Base-by-base conservation (phyloP, 2,888 invertebrate species). In the Cotesia congregata region DNA sequence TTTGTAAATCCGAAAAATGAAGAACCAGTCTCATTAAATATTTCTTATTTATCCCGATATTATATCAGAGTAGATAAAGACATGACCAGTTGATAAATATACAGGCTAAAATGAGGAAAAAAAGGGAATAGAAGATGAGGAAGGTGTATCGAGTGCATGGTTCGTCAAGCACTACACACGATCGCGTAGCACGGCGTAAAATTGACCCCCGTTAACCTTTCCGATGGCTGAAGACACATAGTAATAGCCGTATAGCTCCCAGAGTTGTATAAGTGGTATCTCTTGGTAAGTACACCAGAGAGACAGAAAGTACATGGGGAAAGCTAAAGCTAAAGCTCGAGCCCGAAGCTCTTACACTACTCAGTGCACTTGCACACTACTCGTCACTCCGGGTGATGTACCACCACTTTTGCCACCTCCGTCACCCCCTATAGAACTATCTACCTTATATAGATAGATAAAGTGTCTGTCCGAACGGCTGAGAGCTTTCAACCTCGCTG, bases 201-300 rank as follows among this genome's bases (percentile, higher is more conserved):
- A 76, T 76, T 60, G 76, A 76, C 76, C 76, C 61, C 67, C 39
- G 72, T 68, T 76, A 72, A 76, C 76, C 76, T 76, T 72, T 69
- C 60, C 61, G 69, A 15, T 38, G 69, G 50, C 12, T 12, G 50
- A 50, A 50, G 50, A 50, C 50, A 50, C 50, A 50, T 7, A 12
- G 12, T 50, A 61, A 70, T 70, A 70, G 50, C 38, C 60, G 71
- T 15, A 15, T n/a, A 60, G 70, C 9, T 41, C 38, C 17, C 59
- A 12, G 50, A 50, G 12, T 50, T 50, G 50, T 50, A 50, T 50
- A 50, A 50, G 50, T 50, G 50, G 50, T 50, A 50, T 50, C 50
- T 12, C 30, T 30, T 30, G 12, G 50, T 50, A 50, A 50, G 50
- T 50, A 12, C 12, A 50, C 17, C 50, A 41, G 41, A 68, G 41